Conservation (phyloP, 2,797 vertebrate species). For the Artibeus jamaicensis region DNA sequence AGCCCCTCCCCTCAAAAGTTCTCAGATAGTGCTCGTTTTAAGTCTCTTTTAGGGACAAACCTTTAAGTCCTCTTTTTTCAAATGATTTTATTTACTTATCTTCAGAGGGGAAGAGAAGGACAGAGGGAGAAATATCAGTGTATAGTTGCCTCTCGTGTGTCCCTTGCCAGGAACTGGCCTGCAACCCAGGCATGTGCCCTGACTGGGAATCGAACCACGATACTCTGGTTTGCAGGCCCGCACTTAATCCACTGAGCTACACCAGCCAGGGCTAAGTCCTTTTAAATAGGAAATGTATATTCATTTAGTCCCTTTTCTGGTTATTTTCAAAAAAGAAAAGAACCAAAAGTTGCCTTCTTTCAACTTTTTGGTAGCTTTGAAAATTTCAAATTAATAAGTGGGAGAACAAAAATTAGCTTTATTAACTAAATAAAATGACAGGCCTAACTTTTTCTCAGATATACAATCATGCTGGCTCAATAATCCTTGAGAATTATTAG, state of each 20-base stretch:
- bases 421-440: background rate
- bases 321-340: background rate
- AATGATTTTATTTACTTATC: no score
- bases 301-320: constrained; percentile 14
- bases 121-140: no score
- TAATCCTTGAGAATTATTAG: background rate
- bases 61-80: background rate
- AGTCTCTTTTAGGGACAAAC: background rate
- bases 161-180: no score
- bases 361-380: background rate
- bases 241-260: no score
- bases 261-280: no score
- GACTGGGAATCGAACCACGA: no score
- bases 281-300: background rate
- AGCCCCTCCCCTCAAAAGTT: background rate
- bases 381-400: background rate
- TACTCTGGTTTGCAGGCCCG: no score
- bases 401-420: background rate
- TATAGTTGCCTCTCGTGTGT: no score
- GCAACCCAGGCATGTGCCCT: no score
- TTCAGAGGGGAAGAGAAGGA: no score
- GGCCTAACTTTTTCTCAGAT: background rate
- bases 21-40: background rate
- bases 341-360: background rate
- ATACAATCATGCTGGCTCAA: background rate